Evolutionary conservation across 2,113 vertebrate genomes (phyloP).

Genomic region (Thryonomys swinderianus): DNA sequence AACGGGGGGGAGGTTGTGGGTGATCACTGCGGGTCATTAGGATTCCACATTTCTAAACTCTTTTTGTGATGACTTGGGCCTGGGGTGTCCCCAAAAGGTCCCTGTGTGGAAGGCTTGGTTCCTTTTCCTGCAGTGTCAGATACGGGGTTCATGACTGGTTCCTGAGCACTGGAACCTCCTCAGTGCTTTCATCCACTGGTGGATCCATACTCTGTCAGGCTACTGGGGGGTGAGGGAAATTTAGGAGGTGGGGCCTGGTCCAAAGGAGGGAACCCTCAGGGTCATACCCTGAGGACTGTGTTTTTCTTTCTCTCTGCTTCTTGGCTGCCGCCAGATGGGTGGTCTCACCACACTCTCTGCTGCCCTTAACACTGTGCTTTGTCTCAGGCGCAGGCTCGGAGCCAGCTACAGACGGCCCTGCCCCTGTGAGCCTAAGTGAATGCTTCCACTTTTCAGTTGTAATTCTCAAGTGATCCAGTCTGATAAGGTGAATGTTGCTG

Average conservation of each 20-base stretch:
- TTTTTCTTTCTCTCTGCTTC: background rate
- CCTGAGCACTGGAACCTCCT: background rate
- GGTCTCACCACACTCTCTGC: background rate
- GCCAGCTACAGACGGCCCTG: background rate
- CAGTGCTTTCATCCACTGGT: background rate
- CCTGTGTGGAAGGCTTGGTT: background rate
- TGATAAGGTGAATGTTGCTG: fast-evolving
- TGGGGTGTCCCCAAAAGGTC: background rate
- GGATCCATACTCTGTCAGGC: background rate
- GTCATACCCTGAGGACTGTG: background rate
- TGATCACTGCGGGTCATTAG: fast-evolving
- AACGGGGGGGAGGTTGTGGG: background rate
- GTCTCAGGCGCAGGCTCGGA: background rate
- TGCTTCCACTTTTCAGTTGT: background rate
- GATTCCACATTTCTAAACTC: background rate
- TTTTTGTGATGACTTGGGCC: background rate
- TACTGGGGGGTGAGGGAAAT: background rate
- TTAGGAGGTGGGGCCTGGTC: background rate
- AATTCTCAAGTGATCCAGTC: background rate
- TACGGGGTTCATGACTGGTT: background rate
- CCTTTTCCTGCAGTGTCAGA: background rate
- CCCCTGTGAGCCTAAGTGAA: background rate
- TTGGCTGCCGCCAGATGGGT: background rate
- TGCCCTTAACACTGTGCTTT: too few species aligned
- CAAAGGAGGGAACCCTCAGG: background rate